Evolutionary conservation across 2,888 invertebrate species (phyloP), one percentile per base, ranked within the genome.

Genomic region (Drosophila neutralis): DNA sequence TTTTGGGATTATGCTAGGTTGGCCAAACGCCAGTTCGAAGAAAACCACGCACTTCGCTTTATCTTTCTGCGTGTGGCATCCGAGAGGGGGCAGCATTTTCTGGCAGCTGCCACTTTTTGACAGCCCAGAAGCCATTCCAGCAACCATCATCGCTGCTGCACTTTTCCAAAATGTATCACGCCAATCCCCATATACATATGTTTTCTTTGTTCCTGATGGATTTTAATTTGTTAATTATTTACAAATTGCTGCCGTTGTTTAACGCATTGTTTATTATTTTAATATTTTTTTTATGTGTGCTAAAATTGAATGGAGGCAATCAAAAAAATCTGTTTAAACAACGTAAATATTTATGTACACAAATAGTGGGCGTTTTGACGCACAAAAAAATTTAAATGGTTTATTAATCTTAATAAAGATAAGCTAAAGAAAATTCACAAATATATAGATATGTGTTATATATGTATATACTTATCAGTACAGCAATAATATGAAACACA

Each of bases 261-360:
- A 87, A 71, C 69, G 69, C 48, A 48, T 87, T 89, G 82, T 85
- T 87, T 84, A 78, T 89, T 76, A 68, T 87, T 77, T 68, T 53
- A 35, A 58, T 6, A 5, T 10, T 1, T 29, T 29, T 40, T 29
- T 70, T 63, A 70, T 74, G 57, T 82, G 62, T 76, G 67, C 53
- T 40, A 48, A 64, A 69, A 60, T 80, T 64, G 74, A 85, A 87
- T 73, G 69, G 65, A 71, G 69, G 88, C 69, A 77, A 82, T 87
- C 33, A 77, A 6, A 45, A 24, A 15, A 61, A 21, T 51, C 35
- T 63, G 53, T 45, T 77, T 53, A 57, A 73, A 42, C 24, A 13
- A 29, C 11, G 15, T 61, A 60, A 64, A 72, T 64, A 27, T 80
- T 76, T 68, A 76, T 65, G 33, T 56, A 59, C 11, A 52, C 7